Percentiles rank a stretch among this genome's conserved stretches.
Conservation (phyloP, 2,797 vertebrate species). For the Anguilla obscura region DNA sequence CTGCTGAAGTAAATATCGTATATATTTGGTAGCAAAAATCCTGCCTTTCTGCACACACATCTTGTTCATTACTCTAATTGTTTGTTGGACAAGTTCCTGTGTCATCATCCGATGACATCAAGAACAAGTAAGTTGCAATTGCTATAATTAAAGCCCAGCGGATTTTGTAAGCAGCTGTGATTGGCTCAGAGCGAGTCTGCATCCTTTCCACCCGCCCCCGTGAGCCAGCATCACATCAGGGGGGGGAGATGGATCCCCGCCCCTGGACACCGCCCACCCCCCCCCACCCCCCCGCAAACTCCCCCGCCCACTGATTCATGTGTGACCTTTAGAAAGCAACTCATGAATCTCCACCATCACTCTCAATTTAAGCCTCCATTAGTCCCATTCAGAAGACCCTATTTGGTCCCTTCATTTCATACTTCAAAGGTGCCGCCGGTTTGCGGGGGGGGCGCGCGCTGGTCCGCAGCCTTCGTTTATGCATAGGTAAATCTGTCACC, state of each 20-base stretch:
- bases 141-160: not conserved
- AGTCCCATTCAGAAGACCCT: not conserved
- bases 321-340: constrained; percentile 8
- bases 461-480: not conserved
- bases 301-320: not conserved
- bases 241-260: not conserved
- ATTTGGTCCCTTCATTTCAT: not conserved
- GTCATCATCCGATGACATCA: not conserved
- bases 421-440: not conserved
- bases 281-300: not conserved
- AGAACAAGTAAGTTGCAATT: not conserved
- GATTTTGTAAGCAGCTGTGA: not conserved
- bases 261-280: not conserved
- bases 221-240: not conserved
- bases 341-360: constrained; percentile 15
- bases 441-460: too few species aligned
- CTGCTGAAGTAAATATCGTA: not conserved
- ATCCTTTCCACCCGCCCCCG: not conserved
- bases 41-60: not conserved
- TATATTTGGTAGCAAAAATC: not conserved
- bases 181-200: not conserved
- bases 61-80: not conserved
- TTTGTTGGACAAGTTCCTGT: not conserved
- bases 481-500: not conserved
- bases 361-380: constrained; percentile 5